Evolutionary conservation across 2,888 invertebrate species (phyloP).

Genomic region (Macrostomum cliftonense): DNA sequence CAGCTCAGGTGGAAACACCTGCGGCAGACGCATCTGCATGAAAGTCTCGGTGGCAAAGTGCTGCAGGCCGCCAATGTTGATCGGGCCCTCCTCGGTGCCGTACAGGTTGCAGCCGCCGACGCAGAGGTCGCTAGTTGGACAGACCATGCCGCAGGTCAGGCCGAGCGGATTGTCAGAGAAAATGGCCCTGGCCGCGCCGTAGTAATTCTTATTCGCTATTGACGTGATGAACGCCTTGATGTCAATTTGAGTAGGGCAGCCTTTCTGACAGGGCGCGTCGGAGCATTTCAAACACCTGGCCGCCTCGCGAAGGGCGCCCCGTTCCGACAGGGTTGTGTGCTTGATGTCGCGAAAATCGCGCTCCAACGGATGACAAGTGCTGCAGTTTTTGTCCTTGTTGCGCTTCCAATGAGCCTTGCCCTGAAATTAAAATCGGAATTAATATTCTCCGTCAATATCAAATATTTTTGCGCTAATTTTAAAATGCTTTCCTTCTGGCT

Average conservation of each 20-base stretch:
- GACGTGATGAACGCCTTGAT: constrained; percentile 87
- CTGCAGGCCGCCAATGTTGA: constrained; percentile 92
- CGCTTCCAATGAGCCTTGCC: constrained; percentile 62
- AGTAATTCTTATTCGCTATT: constrained; percentile 91
- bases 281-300: constrained; percentile 42
- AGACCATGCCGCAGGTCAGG: constrained; percentile 58
- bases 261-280: constrained; percentile 93
- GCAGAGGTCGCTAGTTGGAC: constrained; percentile 91
- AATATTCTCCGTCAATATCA: neutral
- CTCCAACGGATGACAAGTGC: constrained; percentile 48
- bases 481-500: no score
- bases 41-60: constrained; percentile 92
- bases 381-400: constrained; percentile 63
- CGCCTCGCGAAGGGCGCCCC: constrained; percentile 74
- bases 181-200: constrained; percentile 81
- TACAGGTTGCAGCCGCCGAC: constrained; percentile 91
- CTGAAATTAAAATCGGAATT: neutral
- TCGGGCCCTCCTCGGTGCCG: constrained; percentile 86
- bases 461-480: no score
- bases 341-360: constrained; percentile 93
- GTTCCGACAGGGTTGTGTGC: constrained; percentile 82
- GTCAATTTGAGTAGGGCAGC: constrained; percentile 90
- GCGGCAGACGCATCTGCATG: constrained; percentile 74
- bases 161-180: constrained; percentile 86
- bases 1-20: constrained; percentile 56